Conservation (phyloP, 2,113 vertebrate genomes). For the Nettapus auritus region DNA sequence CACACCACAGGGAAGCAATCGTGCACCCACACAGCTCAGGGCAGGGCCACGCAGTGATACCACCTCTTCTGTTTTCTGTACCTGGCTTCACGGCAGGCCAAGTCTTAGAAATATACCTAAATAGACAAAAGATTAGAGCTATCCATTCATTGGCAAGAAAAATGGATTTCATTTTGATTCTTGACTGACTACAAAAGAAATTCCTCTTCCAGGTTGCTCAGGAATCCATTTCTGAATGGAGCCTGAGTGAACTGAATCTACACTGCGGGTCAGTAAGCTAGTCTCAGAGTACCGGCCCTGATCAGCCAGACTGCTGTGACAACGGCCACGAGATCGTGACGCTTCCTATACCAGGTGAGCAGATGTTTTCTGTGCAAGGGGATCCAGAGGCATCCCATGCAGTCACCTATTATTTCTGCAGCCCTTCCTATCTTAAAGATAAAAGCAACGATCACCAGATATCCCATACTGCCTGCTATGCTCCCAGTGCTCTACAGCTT, state of each 20-base stretch:
- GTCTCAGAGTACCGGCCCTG: background rate
- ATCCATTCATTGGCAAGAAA: background rate
- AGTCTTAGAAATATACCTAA: background rate
- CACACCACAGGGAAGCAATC: background rate
- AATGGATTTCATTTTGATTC: background rate
- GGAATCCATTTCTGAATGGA: background rate
- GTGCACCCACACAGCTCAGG: background rate
- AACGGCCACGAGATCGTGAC: background rate
- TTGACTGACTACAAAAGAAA: background rate
- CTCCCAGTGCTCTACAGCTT: background rate
- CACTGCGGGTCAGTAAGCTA: no score
- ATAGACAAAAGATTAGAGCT: background rate
- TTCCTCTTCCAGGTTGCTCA: background rate
- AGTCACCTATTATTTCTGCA: background rate
- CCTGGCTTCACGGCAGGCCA: background rate
- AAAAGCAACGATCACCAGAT: background rate
- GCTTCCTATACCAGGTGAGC: background rate
- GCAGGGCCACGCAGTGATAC: background rate
- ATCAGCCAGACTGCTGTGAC: background rate
- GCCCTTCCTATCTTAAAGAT: background rate
- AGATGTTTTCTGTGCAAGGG: background rate
- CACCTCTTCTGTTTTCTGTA: background rate
- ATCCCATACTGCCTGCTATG: background rate
- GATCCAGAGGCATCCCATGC: background rate
- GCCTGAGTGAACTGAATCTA: background rate